phyloP scores from a whole-genome alignment of 2,888 invertebrate genomes.

The Drepanosiphum platanoidis region DNA sequence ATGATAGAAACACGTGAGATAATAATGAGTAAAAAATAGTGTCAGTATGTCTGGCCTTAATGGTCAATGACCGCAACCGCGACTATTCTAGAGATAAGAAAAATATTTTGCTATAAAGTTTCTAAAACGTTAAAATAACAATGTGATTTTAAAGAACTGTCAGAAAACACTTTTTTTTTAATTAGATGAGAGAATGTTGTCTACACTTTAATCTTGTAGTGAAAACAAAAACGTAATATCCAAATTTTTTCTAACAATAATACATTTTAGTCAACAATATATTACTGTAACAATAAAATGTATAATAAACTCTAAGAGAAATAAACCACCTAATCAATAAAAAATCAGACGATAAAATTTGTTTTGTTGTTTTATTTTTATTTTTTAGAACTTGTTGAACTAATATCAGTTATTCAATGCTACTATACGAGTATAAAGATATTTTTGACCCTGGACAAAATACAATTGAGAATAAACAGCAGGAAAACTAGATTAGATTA shows the following conservation, averaged over 20 bases:
- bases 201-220: not conserved
- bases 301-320: not conserved
- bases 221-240: slow-evolving; percentile 10
- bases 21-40: slow-evolving; percentile 50
- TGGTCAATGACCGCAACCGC: slow-evolving; percentile 59
- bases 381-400: not conserved
- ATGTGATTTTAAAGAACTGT: slow-evolving; percentile 6
- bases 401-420: not conserved
- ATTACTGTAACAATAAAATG: not conserved
- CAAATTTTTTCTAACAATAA: not conserved
- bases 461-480: not conserved
- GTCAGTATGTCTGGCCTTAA: slow-evolving; percentile 59
- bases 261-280: slow-evolving; percentile 8
- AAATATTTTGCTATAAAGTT: slow-evolving; percentile 41
- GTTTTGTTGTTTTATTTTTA: not conserved
- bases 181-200: not conserved
- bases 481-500: slow-evolving; percentile 38
- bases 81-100: slow-evolving; percentile 25
- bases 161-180: slow-evolving; percentile 14
- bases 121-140: slow-evolving; percentile 37
- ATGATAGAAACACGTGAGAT: slow-evolving; percentile 45
- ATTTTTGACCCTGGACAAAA: slow-evolving; percentile 16
- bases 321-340: not conserved
- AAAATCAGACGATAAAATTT: not conserved
- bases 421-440: not conserved